Evolutionary conservation across 2,113 vertebrate genomes (phyloP).

Genomic region (Protobothrops flavoviridis): DNA sequence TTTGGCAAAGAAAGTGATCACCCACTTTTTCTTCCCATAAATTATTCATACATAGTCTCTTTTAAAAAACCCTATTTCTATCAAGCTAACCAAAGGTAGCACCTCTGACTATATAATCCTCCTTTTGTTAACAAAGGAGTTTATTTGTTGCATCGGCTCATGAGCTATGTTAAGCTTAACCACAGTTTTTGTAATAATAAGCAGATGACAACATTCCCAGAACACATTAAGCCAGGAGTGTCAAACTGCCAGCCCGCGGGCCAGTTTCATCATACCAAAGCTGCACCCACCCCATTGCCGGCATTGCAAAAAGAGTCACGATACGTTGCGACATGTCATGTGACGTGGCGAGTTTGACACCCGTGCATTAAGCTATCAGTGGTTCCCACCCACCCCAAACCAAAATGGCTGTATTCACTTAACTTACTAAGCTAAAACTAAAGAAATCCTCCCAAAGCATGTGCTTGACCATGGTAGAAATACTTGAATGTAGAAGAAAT

Average conservation of each 20-base stretch:
- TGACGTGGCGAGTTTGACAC: too few relatives aligned
- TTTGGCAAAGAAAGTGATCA: slow-evolving; percentile 28
- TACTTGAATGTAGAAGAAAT: neutral
- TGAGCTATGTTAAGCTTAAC: neutral
- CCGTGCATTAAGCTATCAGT: neutral
- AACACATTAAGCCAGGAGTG: neutral
- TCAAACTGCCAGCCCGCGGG: too few relatives aligned
- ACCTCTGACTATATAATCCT: neutral
- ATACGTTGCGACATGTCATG: too few relatives aligned
- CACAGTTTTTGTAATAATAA: neutral
- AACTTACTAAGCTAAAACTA: neutral
- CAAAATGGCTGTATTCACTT: neutral
- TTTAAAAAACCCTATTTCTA: neutral
- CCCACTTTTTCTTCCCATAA: neutral
- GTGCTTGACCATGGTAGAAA: neutral
- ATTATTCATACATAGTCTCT: neutral
- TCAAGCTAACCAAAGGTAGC: slow-evolving; percentile 13
- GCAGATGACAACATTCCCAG: neutral
- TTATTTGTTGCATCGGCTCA: neutral
- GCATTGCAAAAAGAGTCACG: too few relatives aligned
- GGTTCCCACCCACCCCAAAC: neutral
- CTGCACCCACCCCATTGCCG: too few relatives aligned
- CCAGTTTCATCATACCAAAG: too few relatives aligned
- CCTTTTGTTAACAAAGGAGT: slow-evolving; percentile 9
- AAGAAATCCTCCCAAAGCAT: neutral